These are phyloP conservation scores for Microcebus murinus DNA, from an alignment of 2,113 vertebrate species.

Conservation along the genomic window DNA sequence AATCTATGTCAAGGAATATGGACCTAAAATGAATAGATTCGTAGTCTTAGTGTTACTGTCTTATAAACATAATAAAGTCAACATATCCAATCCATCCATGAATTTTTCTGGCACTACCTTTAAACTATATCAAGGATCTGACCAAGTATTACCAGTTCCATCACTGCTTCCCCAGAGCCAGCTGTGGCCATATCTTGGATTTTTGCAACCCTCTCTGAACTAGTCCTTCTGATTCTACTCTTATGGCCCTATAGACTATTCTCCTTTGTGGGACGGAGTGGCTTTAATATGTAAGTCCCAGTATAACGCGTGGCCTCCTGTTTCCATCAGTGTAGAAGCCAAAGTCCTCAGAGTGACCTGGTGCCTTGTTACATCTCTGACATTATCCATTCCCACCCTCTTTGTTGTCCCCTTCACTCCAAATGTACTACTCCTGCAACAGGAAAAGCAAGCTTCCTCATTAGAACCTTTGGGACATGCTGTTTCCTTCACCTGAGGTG, in stretches of 20 bases:
- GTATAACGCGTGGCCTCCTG: neutral
- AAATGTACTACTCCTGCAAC: neutral
- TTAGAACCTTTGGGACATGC: neutral
- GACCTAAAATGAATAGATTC: neutral
- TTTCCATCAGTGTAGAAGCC: neutral
- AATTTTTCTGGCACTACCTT: neutral
- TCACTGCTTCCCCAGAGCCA: neutral
- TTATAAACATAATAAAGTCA: neutral
- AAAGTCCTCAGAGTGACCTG: neutral
- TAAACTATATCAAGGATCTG: neutral
- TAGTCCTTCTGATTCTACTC: neutral
- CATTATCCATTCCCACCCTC: neutral
- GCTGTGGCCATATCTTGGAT: neutral
- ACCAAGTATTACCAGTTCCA: neutral
- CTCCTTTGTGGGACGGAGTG: neutral
- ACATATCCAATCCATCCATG: neutral
- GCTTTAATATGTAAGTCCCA: neutral
- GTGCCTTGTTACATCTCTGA: fast-evolving
- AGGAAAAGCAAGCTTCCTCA: neutral
- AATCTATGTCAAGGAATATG: neutral
- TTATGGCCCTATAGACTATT: neutral
- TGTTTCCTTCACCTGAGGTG: neutral
- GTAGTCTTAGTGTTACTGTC: neutral
- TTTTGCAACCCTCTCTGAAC: neutral
- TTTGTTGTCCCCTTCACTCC: neutral